These are phyloP conservation scores for Corbicula japonica DNA, from an alignment of 2,888 invertebrate genomes.

Conservation along the genomic window DNA sequence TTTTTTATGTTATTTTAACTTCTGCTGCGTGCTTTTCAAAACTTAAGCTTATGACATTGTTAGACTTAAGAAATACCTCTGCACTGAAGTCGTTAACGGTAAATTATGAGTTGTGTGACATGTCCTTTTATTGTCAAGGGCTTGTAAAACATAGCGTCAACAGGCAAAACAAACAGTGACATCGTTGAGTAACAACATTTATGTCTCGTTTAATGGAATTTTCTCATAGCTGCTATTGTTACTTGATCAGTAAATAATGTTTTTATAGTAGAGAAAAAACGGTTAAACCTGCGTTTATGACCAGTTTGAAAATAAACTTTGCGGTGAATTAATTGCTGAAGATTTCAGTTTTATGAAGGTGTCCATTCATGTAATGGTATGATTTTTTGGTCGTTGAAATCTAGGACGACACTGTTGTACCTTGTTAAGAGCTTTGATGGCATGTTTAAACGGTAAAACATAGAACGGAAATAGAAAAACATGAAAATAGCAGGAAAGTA, in stretches of 20 bases:
- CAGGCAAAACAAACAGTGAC: slow-evolving; percentile 13
- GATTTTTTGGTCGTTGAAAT: slow-evolving; percentile 1
- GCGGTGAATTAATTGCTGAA: too few relatives aligned
- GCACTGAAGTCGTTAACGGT: too few relatives aligned
- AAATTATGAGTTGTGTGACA: too few relatives aligned
- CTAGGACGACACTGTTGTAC: background rate
- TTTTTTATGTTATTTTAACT: too few relatives aligned
- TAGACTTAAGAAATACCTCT: too few relatives aligned
- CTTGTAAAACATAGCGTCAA: slow-evolving; percentile 24
- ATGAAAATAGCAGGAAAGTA: too few relatives aligned
- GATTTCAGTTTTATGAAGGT: too few relatives aligned
- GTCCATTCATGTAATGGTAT: too few relatives aligned
- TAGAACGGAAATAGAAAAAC: background rate
- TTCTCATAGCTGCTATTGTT: slow-evolving; percentile 7
- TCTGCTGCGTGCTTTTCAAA: too few relatives aligned
- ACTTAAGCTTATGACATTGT: too few relatives aligned
- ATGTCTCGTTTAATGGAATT: slow-evolving; percentile 15
- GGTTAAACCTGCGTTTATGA: slow-evolving; percentile 6
- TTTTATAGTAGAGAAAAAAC: slow-evolving; percentile 13
- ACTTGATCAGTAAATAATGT: slow-evolving; percentile 32
- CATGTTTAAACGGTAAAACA: slow-evolving; percentile 1
- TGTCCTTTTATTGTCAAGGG: too few relatives aligned
- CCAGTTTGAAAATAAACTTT: slow-evolving; percentile 12
- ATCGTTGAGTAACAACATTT: slow-evolving; percentile 22
- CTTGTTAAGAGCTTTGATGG: background rate